Evolutionary conservation across 2,113 vertebrate species (phyloP).

Genomic region (Oryzias javanicus): DNA sequence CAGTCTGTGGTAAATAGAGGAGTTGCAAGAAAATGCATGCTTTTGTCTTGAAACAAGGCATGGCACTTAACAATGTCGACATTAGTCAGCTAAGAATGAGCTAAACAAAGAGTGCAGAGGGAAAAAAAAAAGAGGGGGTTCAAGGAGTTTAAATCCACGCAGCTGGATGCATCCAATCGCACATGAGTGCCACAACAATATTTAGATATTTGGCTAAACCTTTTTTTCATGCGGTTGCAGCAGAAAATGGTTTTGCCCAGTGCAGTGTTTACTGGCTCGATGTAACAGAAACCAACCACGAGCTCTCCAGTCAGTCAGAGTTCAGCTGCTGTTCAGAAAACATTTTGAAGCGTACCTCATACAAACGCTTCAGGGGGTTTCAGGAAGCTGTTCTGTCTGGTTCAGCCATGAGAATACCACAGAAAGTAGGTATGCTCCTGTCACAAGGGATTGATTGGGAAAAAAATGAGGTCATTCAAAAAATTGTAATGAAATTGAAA

Average conservation of each 20-base stretch:
- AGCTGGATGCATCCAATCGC: conserved; percentile 25
- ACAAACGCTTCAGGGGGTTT: conserved; percentile 16
- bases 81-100: conserved; percentile 10
- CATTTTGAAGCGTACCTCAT: conserved; percentile 36
- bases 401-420: conserved; percentile 38
- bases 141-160: conserved; percentile 15
- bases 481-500: too few relatives aligned
- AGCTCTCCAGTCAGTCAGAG: conserved; percentile 51
- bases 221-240: conserved; percentile 22
- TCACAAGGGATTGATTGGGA: neutral
- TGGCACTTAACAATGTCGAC: conserved; percentile 25
- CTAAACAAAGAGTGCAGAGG: conserved; percentile 4
- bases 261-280: conserved; percentile 40
- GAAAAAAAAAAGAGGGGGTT: neutral
- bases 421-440: conserved; percentile 23
- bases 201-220: conserved; percentile 44
- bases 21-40: conserved; percentile 37
- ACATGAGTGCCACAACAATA: conserved; percentile 29
- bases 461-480: too few relatives aligned
- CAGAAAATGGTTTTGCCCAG: conserved; percentile 22
- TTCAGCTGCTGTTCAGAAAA: conserved; percentile 52
- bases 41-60: conserved; percentile 17
- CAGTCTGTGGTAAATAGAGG: conserved; percentile 43
- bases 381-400: conserved; percentile 27
- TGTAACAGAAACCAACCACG: conserved; percentile 42